Evolutionary conservation across 2,113 vertebrate species (phyloP).

Genomic region (Myiagra hebetior): DNA sequence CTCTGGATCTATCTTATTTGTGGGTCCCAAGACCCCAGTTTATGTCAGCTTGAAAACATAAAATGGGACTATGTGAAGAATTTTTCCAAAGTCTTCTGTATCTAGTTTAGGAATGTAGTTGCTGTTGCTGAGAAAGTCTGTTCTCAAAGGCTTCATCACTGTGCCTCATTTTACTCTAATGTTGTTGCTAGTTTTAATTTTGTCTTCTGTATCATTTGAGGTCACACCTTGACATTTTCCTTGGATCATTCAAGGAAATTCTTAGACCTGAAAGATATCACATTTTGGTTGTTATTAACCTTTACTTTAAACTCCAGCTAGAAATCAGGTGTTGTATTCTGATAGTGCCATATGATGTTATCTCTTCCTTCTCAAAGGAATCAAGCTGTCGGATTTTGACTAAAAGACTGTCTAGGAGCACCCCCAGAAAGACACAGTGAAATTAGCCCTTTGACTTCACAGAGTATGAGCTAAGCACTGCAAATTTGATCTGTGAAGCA

Average conservation of each 20-base stretch:
- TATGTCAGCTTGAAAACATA: not conserved
- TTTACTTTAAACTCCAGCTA: not conserved
- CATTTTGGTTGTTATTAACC: not conserved
- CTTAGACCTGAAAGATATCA: not conserved
- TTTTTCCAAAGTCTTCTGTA: not conserved
- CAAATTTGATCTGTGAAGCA: not conserved
- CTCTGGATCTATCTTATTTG: not conserved
- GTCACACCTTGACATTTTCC: not conserved
- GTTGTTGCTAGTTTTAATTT: not conserved
- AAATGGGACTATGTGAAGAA: not conserved
- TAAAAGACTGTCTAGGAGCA: not conserved
- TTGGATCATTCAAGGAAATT: not conserved
- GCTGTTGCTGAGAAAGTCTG: not conserved
- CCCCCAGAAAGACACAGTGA: not conserved
- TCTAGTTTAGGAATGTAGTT: not conserved
- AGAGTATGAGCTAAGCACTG: not conserved
- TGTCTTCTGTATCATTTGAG: not conserved
- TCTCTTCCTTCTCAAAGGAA: not conserved
- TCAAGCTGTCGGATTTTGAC: not conserved
- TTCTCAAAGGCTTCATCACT: not conserved
- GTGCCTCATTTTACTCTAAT: not conserved
- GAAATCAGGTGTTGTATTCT: not conserved
- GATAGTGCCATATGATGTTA: not conserved
- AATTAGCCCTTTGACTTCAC: not conserved
- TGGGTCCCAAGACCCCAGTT: fast-evolving